These are phyloP conservation scores for Pangasius krempfi DNA, from an alignment of 2,797 vertebrate species.

Conservation along the genomic window DNA sequence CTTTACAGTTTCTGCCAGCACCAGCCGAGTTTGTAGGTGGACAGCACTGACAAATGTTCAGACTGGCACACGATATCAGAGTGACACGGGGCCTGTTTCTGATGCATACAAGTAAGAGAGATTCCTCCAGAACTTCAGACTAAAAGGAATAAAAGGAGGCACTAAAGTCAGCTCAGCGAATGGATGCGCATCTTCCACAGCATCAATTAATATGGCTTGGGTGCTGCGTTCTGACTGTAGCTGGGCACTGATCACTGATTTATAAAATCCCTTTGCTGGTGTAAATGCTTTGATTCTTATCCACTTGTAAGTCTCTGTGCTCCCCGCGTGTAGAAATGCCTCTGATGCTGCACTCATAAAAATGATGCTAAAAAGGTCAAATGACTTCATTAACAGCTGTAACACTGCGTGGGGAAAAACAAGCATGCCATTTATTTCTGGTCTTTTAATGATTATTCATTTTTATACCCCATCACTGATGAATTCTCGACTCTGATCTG, in stretches of 20 bases:
- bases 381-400: conserved; percentile 1
- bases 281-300: background rate
- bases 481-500: background rate
- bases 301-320: background rate
- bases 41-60: conserved; percentile 64
- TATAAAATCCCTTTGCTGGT: background rate
- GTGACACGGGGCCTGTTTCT: conserved; percentile 42
- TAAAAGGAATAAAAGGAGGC: background rate
- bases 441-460: background rate
- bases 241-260: background rate
- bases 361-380: conserved; percentile 2
- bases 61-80: conserved; percentile 58
- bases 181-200: background rate
- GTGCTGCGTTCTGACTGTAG: background rate
- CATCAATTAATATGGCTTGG: background rate
- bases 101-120: conserved; percentile 15
- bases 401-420: background rate
- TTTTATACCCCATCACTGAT: background rate
- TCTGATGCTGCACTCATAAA: background rate
- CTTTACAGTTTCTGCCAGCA: conserved; percentile 62
- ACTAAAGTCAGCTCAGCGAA: background rate
- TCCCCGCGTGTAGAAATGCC: background rate
- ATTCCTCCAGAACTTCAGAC: conserved; percentile 11
- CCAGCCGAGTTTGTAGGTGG: conserved; percentile 64
- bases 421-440: background rate